These are phyloP conservation scores for Spatula versicolor DNA, from an alignment of 2,797 vertebrate genomes.

Conservation along the genomic window DNA sequence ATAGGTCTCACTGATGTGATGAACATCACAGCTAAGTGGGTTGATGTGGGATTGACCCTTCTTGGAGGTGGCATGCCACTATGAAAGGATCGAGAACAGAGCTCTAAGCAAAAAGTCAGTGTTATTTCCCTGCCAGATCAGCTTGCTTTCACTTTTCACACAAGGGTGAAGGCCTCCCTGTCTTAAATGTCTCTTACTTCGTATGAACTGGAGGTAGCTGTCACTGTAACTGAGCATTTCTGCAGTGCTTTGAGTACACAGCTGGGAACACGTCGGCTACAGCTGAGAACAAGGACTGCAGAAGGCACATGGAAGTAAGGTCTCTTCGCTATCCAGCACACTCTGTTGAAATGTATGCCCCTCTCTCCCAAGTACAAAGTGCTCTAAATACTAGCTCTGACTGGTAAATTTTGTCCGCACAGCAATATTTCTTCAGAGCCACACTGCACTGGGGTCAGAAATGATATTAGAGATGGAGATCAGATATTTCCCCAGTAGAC, in stretches of 20 bases:
- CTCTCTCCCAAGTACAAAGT: background rate
- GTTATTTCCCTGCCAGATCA: background rate
- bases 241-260: background rate
- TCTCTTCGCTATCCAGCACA: background rate
- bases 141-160: background rate
- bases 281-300: fast-evolving
- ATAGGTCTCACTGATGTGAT: background rate
- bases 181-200: background rate
- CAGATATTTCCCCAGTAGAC: background rate
- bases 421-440: background rate
- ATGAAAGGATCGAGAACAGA: background rate
- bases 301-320: background rate
- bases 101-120: background rate
- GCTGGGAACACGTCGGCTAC: background rate
- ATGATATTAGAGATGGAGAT: background rate
- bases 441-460: background rate
- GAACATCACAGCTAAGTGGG: no score
- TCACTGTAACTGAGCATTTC: background rate
- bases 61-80: background rate
- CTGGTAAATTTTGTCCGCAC: background rate
- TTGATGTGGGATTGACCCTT: background rate
- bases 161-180: background rate
- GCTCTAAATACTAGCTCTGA: background rate
- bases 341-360: background rate
- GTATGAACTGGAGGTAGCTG: background rate